phyloP scores from a whole-genome alignment of 2,888 invertebrate genomes.

The Campoplex capitator region DNA sequence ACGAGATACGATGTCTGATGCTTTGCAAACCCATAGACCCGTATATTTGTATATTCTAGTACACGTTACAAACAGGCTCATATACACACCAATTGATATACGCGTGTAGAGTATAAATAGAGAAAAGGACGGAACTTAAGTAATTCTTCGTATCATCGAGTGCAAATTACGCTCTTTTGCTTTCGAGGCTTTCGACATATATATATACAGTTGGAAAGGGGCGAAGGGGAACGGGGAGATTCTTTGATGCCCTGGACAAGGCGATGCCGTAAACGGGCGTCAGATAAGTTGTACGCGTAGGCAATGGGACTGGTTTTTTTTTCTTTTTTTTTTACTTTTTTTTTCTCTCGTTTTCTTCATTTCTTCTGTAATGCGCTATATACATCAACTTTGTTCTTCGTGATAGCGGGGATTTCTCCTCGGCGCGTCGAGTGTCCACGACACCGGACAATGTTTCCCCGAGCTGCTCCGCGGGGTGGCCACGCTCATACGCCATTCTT shows the following conservation, averaged over 20 bases:
- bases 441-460: conserved; percentile 45
- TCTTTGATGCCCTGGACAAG: conserved; percentile 56
- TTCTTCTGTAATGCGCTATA: conserved; percentile 12
- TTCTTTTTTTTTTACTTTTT: conserved; percentile 44
- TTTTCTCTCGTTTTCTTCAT: neutral
- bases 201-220: neutral
- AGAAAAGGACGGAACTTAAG: conserved; percentile 17
- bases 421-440: conserved; percentile 36
- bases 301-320: conserved; percentile 81
- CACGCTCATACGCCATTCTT: neutral
- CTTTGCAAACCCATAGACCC: neutral
- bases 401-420: conserved; percentile 24
- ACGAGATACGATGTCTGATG: conserved; percentile 17
- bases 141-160: neutral
- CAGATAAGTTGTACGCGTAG: conserved; percentile 79
- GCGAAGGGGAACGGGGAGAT: conserved; percentile 44
- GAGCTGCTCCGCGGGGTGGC: conserved; percentile 41
- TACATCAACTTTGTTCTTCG: conserved; percentile 15
- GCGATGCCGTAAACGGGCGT: conserved; percentile 78
- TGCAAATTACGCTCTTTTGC: conserved; percentile 24
- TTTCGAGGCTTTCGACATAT: neutral
- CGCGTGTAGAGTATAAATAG: neutral
- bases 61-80: neutral
- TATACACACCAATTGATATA: neutral
- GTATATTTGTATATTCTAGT: conserved; percentile 4